Evolutionary conservation across 2,888 invertebrate species (phyloP), one percentile per base, ranked within the genome.

Genomic region (Drosophila affinis): DNA sequence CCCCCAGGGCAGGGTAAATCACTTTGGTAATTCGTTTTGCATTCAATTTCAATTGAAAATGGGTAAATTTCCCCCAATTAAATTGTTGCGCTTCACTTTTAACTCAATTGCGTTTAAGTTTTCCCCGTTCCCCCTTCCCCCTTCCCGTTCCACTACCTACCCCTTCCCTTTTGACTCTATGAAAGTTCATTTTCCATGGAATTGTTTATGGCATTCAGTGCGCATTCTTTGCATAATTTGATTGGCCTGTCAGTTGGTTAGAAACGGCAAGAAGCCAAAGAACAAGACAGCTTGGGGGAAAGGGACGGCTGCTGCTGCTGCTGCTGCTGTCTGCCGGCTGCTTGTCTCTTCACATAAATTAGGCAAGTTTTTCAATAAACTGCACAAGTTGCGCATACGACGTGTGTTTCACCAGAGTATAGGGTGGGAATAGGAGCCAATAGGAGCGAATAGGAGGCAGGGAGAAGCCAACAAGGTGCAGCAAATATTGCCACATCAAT

Each of bases 31-130:
- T 76, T 71, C 72, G 61, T 56, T 62, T 70, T 70, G 71, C 58
- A 70, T 70, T 70, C 67, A 74, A 58, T 54, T 58, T 48, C 69
- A 44, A 71, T 60, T 60, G 54, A 34, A 47, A 71, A 54, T 44
- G 71, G 59, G 27, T n/a, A 45, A 54, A 55, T 71, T 54, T 72
- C 51, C 49, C 49, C 51, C 60, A 54, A 59, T 76, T 76, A 77
- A 72, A 64, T 76, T 68, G 64, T 54, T 75, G 46, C 61, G 62
- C 82, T 69, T 61, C 76, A 62, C 76, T 81, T 84, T 84, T 88
- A 84, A 88, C 76, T 71, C 72, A 85, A 87, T 87, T 85, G 87
- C 87, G 82, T 75, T 87, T 85, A 79, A 80, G 72, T 75, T 70
- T 70, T 34, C 73, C 69, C 74, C 63, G 9, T 21, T 45, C 27